Conservation (phyloP, 2,888 invertebrate species). For the Eupithecia pulchellata region DNA sequence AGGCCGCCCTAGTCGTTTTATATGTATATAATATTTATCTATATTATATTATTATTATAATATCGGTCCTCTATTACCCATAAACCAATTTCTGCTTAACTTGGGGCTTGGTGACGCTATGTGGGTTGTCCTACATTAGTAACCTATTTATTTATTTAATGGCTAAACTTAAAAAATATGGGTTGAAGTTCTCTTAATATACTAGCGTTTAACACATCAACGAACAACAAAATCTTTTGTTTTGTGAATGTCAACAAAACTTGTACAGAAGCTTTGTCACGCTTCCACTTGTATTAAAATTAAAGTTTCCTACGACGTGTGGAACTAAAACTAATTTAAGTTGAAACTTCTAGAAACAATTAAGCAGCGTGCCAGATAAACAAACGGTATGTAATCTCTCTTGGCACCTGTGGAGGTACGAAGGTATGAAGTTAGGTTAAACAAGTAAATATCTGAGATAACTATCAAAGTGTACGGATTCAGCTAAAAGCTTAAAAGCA, state of each 20-base stretch:
- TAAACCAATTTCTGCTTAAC: too few species aligned
- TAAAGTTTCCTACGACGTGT: slow-evolving; percentile 44
- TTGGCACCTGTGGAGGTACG: slow-evolving; percentile 15
- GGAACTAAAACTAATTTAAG: slow-evolving; percentile 64
- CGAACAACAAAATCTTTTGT: not conserved
- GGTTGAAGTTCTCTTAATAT: too few species aligned
- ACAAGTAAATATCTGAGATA: not conserved
- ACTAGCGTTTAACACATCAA: not conserved
- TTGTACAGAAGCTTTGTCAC: slow-evolving; percentile 8
- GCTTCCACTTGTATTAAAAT: slow-evolving; percentile 25
- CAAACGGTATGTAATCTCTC: slow-evolving; percentile 39
- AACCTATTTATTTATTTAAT: too few species aligned
- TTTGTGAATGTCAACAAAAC: slow-evolving; percentile 14
- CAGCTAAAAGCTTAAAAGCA: slow-evolving; percentile 3
- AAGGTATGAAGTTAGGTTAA: not conserved
- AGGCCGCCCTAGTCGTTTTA: too few species aligned
- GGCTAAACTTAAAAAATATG: too few species aligned
- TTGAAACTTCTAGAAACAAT: slow-evolving; percentile 54
- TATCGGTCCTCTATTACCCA: too few species aligned
- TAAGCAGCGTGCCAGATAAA: slow-evolving; percentile 52
- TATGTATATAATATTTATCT: too few species aligned
- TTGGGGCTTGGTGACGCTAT: too few species aligned
- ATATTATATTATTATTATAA: too few species aligned
- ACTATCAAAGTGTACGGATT: not conserved
- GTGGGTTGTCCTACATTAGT: too few species aligned